A percentile compares a stretch with the other conserved stretches of the same genome.
Evolutionary conservation across 2,888 invertebrate species (phyloP).

Genomic region (Lycophotia porphyrea): DNA sequence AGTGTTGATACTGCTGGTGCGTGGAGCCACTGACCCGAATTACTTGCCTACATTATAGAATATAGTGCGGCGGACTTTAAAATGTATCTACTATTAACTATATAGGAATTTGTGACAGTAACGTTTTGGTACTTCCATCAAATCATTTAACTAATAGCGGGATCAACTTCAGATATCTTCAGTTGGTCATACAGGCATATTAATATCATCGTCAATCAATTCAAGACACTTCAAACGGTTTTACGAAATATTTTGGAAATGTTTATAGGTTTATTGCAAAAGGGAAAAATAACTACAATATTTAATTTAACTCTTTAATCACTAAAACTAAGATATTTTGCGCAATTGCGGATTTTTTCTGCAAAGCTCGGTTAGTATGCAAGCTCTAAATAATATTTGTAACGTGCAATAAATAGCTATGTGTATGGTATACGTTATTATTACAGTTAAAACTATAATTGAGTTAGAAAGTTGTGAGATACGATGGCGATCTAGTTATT

Average conservation of each 20-base stretch:
- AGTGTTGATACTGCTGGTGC: constrained; percentile 10
- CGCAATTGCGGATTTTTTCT: background rate
- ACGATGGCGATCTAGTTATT: constrained; percentile 71
- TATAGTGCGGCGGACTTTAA: constrained; percentile 6
- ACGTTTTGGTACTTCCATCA: background rate
- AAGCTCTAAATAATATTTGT: background rate
- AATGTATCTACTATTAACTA: constrained; percentile 2
- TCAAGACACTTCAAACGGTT: background rate
- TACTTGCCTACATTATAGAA: constrained; percentile 45
- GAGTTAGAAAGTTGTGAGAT: constrained; percentile 70
- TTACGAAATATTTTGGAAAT: background rate
- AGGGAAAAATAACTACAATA: background rate
- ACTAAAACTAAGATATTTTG: background rate
- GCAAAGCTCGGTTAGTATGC: background rate
- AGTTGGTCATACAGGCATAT: too few relatives aligned
- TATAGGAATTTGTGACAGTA: background rate
- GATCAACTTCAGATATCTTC: background rate
- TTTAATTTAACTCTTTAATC: background rate
- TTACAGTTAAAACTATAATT: constrained; percentile 59
- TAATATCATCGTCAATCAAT: background rate
- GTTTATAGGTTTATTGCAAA: background rate
- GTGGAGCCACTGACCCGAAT: constrained; percentile 54
- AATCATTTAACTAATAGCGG: background rate
- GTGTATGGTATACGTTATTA: constrained; percentile 2
- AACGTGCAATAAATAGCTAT: background rate